These are phyloP conservation scores for Cromileptes altivelis DNA, from an alignment of 2,113 vertebrate species.

Conservation along the genomic window DNA sequence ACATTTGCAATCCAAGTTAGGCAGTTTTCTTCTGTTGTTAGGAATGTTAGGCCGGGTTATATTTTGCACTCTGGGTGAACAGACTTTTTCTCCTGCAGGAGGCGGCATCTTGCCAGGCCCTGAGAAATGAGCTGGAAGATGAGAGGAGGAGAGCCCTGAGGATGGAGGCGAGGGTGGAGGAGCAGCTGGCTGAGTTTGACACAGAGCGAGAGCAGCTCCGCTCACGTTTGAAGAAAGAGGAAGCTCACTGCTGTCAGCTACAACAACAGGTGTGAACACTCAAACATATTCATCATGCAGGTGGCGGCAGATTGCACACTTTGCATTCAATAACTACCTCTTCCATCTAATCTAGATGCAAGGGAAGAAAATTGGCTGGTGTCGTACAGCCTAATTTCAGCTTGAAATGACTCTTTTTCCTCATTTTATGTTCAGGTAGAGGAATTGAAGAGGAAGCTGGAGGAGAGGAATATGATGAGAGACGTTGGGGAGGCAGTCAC, in stretches of 20 bases:
- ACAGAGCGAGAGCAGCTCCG: constrained; percentile 95
- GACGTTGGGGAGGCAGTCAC: background rate
- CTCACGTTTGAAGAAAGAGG: constrained; percentile 93
- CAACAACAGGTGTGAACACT: constrained; percentile 86
- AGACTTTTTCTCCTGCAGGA: constrained; percentile 72
- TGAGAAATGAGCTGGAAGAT: constrained; percentile 90
- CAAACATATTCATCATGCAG: background rate
- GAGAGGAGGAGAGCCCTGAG: constrained; percentile 89
- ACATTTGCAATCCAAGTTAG: background rate
- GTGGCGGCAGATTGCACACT: background rate
- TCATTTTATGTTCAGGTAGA: constrained; percentile 85
- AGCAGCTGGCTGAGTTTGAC: constrained; percentile 95
- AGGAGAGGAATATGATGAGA: constrained; percentile 20
- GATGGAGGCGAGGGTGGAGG: constrained; percentile 95
- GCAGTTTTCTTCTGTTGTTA: background rate
- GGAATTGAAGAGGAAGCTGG: constrained; percentile 84
- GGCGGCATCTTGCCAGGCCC: constrained; percentile 81
- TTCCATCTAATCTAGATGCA: background rate
- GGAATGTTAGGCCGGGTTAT: background rate
- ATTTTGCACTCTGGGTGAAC: background rate
- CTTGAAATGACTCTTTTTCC: background rate
- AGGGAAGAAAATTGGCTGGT: background rate
- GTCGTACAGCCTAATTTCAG: background rate
- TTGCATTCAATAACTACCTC: background rate
- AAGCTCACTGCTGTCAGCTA: constrained; percentile 89